Base-by-base conservation (phyloP, 1,140 invertebrate genomes). In the Drosophila tropicalis region DNA sequence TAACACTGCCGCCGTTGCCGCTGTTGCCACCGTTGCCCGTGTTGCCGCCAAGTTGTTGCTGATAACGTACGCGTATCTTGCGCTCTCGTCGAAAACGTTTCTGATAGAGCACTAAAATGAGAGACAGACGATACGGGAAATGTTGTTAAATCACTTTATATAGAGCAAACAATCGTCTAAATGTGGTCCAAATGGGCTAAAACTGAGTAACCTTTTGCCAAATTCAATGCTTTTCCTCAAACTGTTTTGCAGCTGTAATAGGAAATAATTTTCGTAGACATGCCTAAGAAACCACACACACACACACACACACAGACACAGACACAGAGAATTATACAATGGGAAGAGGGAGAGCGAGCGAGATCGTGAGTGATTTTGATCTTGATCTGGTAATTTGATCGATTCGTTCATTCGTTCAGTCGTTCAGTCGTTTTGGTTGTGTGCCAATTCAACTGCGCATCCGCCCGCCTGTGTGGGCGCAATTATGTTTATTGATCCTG, bases 1-100 rank as follows among this genome's bases (percentile, higher is more conserved):
- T 63, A 1, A 70, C 61, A 19, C 62, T 72, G 15, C 69, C 67
- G 34, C 62, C 68, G 67, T 65, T 80, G 3, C 74, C 79, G 29
- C 29, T 29, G 29, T 29, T 29, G 34, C 62, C 85, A 7, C 67
- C 73, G 39, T 67, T 82, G 51, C 71, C 68, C 44, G 34, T 54
- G 0, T 56, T 62, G 15, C 81, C 78, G 17, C 77, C 96, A 64
- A 98, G 91, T 79, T 97, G 96, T 71, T 97, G 96, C 86, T 98
- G 97, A 29, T 97, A 93, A 71, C 95, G 94, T 81, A 96, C 95
- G 75, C 97, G 94, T 29, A 95, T 95, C 90, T 96, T 96, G 76
- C 96, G 95, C 91, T 98, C 97, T 84, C 97, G 96, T 93, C 97
- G 95, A 91, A 97, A 93, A 40, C 97, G 95, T 89, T 97, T 97